These are phyloP conservation scores for Lochmaea capreae DNA, from an alignment of 2,888 invertebrate genomes.

Conservation along the genomic window DNA sequence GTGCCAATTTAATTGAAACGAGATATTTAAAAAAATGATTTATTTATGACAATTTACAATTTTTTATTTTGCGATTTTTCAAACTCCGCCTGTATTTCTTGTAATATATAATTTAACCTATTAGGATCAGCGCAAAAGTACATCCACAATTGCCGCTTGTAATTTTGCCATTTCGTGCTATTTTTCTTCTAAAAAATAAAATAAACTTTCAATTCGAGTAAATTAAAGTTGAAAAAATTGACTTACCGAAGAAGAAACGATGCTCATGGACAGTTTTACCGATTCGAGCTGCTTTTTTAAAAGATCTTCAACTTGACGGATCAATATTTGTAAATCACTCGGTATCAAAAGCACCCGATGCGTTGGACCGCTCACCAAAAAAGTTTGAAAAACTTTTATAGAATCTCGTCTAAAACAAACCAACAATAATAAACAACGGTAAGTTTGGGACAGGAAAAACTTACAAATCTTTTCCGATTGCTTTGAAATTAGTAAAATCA, in stretches of 20 bases:
- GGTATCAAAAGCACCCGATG: slow-evolving; percentile 50
- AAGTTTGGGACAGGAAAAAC: slow-evolving; percentile 19
- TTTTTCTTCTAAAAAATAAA: slow-evolving; percentile 52
- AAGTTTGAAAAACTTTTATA: slow-evolving; percentile 44
- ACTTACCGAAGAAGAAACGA: slow-evolving; percentile 45
- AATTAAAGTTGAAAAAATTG: slow-evolving; percentile 14
- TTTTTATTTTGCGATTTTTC: slow-evolving; percentile 29
- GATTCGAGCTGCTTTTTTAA: slow-evolving; percentile 48
- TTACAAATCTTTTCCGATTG: slow-evolving; percentile 42
- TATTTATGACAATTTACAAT: neutral
- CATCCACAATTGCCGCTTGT: slow-evolving; percentile 55
- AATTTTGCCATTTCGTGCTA: slow-evolving; percentile 52
- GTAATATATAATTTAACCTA: slow-evolving; percentile 45
- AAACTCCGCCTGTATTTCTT: slow-evolving; percentile 47
- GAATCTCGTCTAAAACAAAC: slow-evolving; percentile 46
- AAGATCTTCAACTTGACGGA: slow-evolving; percentile 47
- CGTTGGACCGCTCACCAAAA: slow-evolving; percentile 52
- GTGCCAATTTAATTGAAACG: too few species aligned
- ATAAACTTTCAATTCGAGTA: neutral
- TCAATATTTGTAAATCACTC: slow-evolving; percentile 45
- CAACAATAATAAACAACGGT: slow-evolving; percentile 4
- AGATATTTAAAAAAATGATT: neutral
- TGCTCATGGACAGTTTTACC: slow-evolving; percentile 44
- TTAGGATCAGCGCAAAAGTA: slow-evolving; percentile 52
- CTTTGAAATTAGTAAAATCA: slow-evolving; percentile 36